These are phyloP conservation scores for Origma solitaria DNA, from an alignment of 2,113 vertebrate genomes.

Conservation along the genomic window DNA sequence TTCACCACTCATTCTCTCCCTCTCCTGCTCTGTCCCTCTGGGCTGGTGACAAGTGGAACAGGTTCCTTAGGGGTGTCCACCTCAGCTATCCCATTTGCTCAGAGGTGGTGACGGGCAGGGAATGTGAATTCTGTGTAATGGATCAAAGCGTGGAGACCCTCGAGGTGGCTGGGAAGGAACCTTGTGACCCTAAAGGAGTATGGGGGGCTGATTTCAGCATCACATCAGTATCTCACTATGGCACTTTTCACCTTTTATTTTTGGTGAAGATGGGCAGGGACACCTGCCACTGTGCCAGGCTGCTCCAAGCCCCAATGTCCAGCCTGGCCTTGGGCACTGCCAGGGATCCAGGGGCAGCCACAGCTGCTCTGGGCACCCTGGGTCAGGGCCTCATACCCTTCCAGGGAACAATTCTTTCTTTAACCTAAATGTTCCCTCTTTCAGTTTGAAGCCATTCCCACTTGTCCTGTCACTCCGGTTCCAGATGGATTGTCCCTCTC, in stretches of 20 bases:
- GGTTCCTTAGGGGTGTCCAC: background rate
- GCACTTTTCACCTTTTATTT: background rate
- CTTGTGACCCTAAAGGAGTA: background rate
- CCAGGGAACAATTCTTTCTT: rapidly evolving
- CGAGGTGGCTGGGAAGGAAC: background rate
- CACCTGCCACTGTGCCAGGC: background rate
- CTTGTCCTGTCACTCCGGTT: background rate
- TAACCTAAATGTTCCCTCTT: background rate
- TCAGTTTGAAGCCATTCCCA: background rate
- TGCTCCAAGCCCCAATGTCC: background rate
- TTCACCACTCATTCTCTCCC: background rate
- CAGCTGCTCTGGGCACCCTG: background rate
- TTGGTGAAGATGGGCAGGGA: background rate
- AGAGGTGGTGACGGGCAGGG: background rate
- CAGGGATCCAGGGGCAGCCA: background rate
- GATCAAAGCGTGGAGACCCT: background rate
- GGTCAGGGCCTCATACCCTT: background rate
- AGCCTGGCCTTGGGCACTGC: rapidly evolving
- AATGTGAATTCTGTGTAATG: background rate
- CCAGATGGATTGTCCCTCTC: background rate
- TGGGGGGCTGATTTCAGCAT: background rate
- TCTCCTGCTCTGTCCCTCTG: background rate
- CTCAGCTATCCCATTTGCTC: background rate
- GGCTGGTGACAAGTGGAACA: background rate
- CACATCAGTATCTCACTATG: background rate